phyloP scores from a whole-genome alignment of 2,888 invertebrate species.

The Branchellion lobata region DNA sequence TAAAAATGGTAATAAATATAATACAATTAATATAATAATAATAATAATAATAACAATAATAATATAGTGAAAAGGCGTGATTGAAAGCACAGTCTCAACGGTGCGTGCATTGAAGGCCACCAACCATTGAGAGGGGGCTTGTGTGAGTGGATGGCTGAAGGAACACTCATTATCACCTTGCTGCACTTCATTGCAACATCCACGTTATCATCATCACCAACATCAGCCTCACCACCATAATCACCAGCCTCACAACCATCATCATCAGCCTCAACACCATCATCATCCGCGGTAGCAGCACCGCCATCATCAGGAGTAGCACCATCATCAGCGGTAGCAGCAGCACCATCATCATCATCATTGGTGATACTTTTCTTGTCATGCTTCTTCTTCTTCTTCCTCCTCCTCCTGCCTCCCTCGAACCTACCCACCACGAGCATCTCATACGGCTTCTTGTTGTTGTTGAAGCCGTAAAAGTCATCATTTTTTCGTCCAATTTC shows the following conservation, averaged over 20 bases:
- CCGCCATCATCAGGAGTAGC: not conserved
- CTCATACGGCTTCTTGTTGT: constrained; percentile 85
- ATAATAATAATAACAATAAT: not conserved
- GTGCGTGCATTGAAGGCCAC: too few relatives aligned
- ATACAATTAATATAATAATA: not conserved
- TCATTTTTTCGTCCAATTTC: constrained; percentile 66
- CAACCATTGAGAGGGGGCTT: constrained; percentile 82
- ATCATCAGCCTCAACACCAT: not conserved
- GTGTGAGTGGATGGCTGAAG: constrained; percentile 89
- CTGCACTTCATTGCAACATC: not conserved
- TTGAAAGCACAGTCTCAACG: too few relatives aligned
- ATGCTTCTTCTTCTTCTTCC: not conserved
- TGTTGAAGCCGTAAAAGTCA: constrained; percentile 70
- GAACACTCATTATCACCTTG: constrained; percentile 75
- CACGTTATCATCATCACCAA: not conserved
- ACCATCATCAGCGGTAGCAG: not conserved
- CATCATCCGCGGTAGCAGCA: not conserved
- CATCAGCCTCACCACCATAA: too few relatives aligned
- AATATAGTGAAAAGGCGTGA: too few relatives aligned
- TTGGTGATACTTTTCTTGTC: not conserved
- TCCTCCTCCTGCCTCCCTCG: not conserved
- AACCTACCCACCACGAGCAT: constrained; percentile 70
- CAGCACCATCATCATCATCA: not conserved
- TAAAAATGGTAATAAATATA: too few relatives aligned
- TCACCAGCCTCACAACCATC: not conserved